Base-by-base conservation (phyloP, 2,113 vertebrate genomes). In the Junco hyemalis region DNA sequence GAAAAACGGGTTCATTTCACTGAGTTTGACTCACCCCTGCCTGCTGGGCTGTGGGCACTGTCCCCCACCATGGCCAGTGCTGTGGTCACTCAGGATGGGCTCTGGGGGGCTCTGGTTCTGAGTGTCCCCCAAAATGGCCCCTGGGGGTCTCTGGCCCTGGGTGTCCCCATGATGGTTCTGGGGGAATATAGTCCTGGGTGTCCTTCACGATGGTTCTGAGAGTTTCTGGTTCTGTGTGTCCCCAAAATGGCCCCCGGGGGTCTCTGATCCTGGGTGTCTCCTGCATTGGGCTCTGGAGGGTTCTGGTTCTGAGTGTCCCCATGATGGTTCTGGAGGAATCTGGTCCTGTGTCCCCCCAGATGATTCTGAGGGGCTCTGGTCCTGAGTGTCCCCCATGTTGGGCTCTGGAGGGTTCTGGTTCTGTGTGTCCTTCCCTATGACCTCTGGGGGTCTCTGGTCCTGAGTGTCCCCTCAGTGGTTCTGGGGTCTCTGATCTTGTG, bases 81-180 rank as follows among this genome's bases (percentile, higher is more conserved):
- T 38, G 28, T 15, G 50, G 59, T 12, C 40, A 9, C 12, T 14
- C 42, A 6, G 1, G 12, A 10, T 28, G 68, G 35, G 11, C 8
- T 3, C 22, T 22, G 81, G 10, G 9, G 53, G 6, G 0, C 7
- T 29, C 65, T 50, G 54, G 14, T 33, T 14, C 35, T 81, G 3
- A 1, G 20, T 42, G 29, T 29, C 53, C 56, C 73, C 11, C 8
- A 21, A 0, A 0, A 22, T 21, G 54, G 29, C 0, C 5, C 2
- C 21, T 31, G 66, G 9, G 9, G 28, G 11, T 0, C 11, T 26
- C 64, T 47, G 50, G 15, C 15, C 12, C 44, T 45, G 9, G 45
- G 45, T 23, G 45, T 47, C 45, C 21, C 21, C 45, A 47, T 6
- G 19, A 23, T 47, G 45, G 45, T 11, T 22, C 45, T 47, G 21